Base-by-base conservation (phyloP, 2,888 invertebrate species). In the Drosophila nigricruria region DNA sequence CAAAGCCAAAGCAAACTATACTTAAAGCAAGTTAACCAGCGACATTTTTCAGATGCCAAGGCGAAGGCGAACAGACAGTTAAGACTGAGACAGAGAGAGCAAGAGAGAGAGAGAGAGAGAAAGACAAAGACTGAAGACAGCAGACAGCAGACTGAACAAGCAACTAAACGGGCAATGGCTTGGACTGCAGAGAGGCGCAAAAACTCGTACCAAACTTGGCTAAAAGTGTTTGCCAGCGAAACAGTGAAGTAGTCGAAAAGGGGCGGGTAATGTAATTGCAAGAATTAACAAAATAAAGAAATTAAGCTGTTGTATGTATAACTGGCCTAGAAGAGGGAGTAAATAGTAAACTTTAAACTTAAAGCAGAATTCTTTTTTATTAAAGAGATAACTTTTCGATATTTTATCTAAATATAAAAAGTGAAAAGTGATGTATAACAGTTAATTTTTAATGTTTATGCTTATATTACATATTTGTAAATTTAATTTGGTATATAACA, bases 1-100 rank as follows among this genome's bases (percentile, higher is more conserved):
- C 77, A 76, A 45, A 77, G 78, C 80, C 73, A 83, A 81, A 70
- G 76, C 79, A 81, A 83, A 88, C 81, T 70, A 70, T 79, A 86
- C 89, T 83, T 83, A 87, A 81, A 89, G 88, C 85, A 85, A 89
- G 88, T 89, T 87, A 85, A 78, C 85, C 82, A 79, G 74, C 85
- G 85, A 89, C 85, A 89, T 86, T 86, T 86, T 86, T 89, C 70
- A 89, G 80, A 86, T 86, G 89, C 85, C 89, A 80, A 62, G 64
- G 76, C 77, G 63, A 70, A 81, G 68, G 67, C 73, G 65, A 71
- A 54, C 73, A 70, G 71, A 49, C 70, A 66, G 58, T 30, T 25
- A 40, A 70, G 43, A 61, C 32, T 42, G n/a, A 59, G 54, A 56
- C 23, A 40, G 27, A 30, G 34, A 56, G 23, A 27, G 20, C 27